Evolutionary conservation across 2,113 vertebrate species (phyloP).

Genomic region (Conger conger): DNA sequence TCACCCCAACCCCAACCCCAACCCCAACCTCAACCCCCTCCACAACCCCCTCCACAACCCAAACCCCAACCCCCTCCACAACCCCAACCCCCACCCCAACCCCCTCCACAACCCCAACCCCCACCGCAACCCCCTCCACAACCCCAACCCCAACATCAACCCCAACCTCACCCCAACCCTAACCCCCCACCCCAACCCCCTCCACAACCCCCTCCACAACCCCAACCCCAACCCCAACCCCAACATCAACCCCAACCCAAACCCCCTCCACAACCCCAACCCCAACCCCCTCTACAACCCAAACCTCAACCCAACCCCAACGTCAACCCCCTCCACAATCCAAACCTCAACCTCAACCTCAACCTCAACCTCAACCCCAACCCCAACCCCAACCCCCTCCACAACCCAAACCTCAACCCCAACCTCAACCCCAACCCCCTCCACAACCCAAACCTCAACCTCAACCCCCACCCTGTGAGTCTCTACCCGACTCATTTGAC

Average conservation of each 20-base stretch:
- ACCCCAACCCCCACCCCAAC: too few species aligned
- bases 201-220: background rate
- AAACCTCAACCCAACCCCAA: too few species aligned
- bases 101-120: too few species aligned
- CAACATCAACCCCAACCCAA: background rate
- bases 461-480: background rate
- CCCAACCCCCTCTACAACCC: background rate
- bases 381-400: background rate
- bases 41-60: too few species aligned
- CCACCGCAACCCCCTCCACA: too few species aligned
- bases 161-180: too few species aligned
- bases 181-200: background rate
- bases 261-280: background rate
- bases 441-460: background rate
- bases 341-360: conserved; percentile 18
- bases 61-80: too few species aligned
- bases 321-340: background rate
- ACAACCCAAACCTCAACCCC: background rate
- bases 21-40: too few species aligned
- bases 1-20: too few species aligned
- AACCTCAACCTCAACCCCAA: background rate
- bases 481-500: conserved; percentile 23
- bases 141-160: too few species aligned
- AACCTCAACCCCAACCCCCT: background rate
- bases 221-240: background rate